phyloP scores from a whole-genome alignment of 2,797 vertebrate species.

The Hoplostethus atlanticus region DNA sequence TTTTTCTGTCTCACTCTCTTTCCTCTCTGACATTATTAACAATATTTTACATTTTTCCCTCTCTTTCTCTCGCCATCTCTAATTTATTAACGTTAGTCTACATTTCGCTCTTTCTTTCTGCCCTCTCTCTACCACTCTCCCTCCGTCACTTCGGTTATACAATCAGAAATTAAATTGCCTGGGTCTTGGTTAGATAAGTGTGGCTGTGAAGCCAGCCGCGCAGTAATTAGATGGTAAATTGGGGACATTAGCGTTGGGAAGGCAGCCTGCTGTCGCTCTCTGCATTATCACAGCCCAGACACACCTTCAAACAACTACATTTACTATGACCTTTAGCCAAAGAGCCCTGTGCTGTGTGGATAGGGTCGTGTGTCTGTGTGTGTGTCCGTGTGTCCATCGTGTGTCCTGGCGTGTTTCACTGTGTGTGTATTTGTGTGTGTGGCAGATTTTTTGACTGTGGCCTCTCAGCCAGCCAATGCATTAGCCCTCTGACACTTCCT shows the following conservation, averaged over 20 bases:
- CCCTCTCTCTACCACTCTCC: conserved; percentile 78
- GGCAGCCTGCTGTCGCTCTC: conserved; percentile 78
- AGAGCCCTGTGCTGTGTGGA: conserved; percentile 58
- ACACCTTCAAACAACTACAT: conserved; percentile 83
- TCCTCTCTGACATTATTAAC: conserved; percentile 77
- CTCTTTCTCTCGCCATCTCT: conserved; percentile 74
- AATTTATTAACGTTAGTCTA: conserved; percentile 81
- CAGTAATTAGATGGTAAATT: conserved; percentile 89
- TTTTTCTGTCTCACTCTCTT: conserved; percentile 64
- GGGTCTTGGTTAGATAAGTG: conserved; percentile 88
- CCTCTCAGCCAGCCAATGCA: conserved; percentile 6
- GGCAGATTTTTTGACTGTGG: conserved; percentile 1
- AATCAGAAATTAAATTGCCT: conserved; percentile 90
- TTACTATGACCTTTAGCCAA: conserved; percentile 80
- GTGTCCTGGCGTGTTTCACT: conserved; percentile 41
- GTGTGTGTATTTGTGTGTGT: conserved; percentile 28
- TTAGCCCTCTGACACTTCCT: conserved; percentile 7
- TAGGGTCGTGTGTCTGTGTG: conserved; percentile 19
- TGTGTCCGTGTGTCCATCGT: conserved; percentile 27
- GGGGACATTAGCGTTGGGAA: conserved; percentile 84
- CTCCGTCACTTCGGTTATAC: conserved; percentile 77
- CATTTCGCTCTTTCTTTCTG: conserved; percentile 71
- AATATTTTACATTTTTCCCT: conserved; percentile 68
- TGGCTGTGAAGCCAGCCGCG: conserved; percentile 84
- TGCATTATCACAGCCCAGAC: conserved; percentile 84